phyloP scores from a whole-genome alignment of 2,888 invertebrate genomes.

The Limnephilus auricula region DNA sequence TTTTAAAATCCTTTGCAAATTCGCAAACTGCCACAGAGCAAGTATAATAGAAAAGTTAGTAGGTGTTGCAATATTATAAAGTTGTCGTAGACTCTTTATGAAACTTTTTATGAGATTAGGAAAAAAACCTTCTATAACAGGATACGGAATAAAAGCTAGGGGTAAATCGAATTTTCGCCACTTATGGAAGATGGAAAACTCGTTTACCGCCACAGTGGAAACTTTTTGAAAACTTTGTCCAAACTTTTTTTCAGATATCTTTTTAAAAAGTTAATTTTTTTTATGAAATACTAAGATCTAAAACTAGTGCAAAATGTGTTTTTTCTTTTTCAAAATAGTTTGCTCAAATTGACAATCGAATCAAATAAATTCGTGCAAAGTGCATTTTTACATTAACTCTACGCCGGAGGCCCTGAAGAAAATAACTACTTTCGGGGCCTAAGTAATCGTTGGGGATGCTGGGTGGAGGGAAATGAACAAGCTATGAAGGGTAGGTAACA shows the following conservation, averaged over 20 bases:
- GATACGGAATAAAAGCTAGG: neutral
- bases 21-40: neutral
- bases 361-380: too few species aligned
- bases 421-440: too few species aligned
- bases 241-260: neutral
- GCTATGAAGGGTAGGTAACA: too few species aligned
- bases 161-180: conserved; percentile 24
- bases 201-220: neutral
- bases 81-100: neutral
- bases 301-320: neutral
- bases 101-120: conserved; percentile 26
- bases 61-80: neutral
- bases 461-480: too few species aligned
- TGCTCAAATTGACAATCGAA: too few species aligned
- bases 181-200: conserved; percentile 8
- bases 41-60: neutral
- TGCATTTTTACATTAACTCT: too few species aligned
- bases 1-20: neutral
- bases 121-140: neutral
- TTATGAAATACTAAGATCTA: neutral
- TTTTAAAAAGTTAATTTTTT: neutral
- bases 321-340: neutral
- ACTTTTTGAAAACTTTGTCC: neutral
- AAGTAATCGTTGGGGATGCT: too few species aligned
- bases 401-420: too few species aligned